These are phyloP conservation scores for Alfaro cultratus DNA, from an alignment of 2,797 vertebrate genomes.

Conservation along the genomic window DNA sequence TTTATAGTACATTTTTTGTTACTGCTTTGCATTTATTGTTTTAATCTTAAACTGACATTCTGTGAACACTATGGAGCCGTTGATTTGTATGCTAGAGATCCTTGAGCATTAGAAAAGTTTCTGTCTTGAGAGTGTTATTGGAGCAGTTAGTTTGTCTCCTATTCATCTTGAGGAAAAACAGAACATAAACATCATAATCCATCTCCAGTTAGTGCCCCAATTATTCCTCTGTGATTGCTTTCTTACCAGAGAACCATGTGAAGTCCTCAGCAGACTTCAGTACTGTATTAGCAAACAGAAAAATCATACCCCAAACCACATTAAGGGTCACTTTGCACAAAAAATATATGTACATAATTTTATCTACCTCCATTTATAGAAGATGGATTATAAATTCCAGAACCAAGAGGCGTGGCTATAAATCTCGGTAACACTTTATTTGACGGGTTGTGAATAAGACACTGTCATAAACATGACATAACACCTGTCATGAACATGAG, in stretches of 20 bases:
- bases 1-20: not conserved
- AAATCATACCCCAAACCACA: not conserved
- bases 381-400: not conserved
- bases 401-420: not conserved
- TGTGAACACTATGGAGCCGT: not conserved
- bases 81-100: not conserved
- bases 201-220: not conserved
- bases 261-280: not conserved
- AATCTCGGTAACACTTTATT: not conserved
- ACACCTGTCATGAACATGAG: too few species aligned
- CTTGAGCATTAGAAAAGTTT: not conserved
- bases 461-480: too few species aligned
- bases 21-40: not conserved
- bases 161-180: slow-evolving; percentile 3
- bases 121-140: not conserved
- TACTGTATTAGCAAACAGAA: not conserved
- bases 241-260: not conserved
- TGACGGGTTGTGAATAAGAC: too few species aligned
- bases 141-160: not conserved
- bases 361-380: not conserved
- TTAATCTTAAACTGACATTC: not conserved
- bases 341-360: not conserved
- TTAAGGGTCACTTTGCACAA: not conserved
- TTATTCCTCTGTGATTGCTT: slow-evolving; percentile 1
- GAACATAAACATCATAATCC: not conserved